Conservation (phyloP, 2,113 vertebrate genomes). For the Heptranchias perlo region DNA sequence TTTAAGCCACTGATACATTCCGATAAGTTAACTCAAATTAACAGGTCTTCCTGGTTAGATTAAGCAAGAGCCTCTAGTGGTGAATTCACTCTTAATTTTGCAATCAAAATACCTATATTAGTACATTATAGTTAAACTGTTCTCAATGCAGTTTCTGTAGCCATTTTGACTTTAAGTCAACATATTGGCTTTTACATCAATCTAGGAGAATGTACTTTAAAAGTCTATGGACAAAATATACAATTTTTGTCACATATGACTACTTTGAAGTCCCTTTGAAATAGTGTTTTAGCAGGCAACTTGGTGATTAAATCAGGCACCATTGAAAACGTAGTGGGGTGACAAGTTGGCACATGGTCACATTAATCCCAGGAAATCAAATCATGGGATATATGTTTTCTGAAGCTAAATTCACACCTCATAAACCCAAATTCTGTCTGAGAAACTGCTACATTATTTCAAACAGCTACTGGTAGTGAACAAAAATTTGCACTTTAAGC, state of each 20-base stretch:
- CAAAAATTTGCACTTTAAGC: background rate
- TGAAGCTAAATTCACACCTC: background rate
- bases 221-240: background rate
- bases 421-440: background rate
- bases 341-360: background rate
- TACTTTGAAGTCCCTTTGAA: background rate
- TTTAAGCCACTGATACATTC: background rate
- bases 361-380: background rate
- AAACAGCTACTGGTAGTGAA: background rate
- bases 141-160: background rate
- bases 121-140: background rate
- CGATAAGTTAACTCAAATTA: background rate
- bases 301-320: background rate
- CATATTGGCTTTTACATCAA: too few relatives aligned
- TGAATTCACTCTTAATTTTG: background rate
- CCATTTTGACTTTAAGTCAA: too few relatives aligned
- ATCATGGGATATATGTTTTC: background rate
- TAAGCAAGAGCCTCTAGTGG: background rate
- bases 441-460: background rate
- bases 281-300: background rate
- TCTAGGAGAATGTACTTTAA: background rate
- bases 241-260: background rate
- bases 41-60: background rate
- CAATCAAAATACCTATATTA: background rate
- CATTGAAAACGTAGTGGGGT: background rate